These are phyloP conservation scores for Ophthalmolycus amberensis DNA, from an alignment of 2,113 vertebrate genomes.

Conservation along the genomic window DNA sequence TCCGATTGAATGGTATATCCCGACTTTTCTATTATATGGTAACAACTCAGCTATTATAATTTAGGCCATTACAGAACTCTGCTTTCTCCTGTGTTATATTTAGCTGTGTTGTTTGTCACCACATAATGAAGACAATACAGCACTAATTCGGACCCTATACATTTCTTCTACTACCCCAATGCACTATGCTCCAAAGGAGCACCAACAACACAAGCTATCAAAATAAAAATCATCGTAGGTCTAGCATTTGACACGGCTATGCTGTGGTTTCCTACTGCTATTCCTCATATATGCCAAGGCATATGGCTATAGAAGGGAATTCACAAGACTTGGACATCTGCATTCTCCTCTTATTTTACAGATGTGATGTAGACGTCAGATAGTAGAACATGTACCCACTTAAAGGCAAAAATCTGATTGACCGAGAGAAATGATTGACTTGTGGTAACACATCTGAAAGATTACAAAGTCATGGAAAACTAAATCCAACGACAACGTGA, in stretches of 20 bases:
- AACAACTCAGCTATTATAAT: conserved; percentile 35
- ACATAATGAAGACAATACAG: conserved; percentile 50
- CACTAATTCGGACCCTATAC: conserved; percentile 50
- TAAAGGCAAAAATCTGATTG: conserved; percentile 23
- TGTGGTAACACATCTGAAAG: conserved; percentile 11
- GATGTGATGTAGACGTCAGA: conserved; percentile 39
- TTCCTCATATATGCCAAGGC: conserved; percentile 35
- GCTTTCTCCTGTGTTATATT: conserved; percentile 11
- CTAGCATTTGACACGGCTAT: conserved; percentile 43
- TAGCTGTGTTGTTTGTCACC: conserved; percentile 41
- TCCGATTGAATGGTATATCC: conserved; percentile 36
- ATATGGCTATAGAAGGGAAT: conserved; percentile 43
- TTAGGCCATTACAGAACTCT: conserved; percentile 34
- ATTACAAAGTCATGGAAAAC: conserved; percentile 33
- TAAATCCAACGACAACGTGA: neutral
- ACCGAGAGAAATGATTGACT: conserved; percentile 28
- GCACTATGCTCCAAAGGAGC: conserved; percentile 44
- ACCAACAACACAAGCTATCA: conserved; percentile 49
- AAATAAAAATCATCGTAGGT: conserved; percentile 44
- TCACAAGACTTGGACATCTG: conserved; percentile 33
- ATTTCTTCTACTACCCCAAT: conserved; percentile 57
- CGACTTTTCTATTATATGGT: conserved; percentile 35
- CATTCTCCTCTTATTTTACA: conserved; percentile 33
- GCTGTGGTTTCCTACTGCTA: conserved; percentile 41
- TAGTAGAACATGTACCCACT: conserved; percentile 17